These are phyloP conservation scores for Catostomus latipinnis DNA, from an alignment of 2,797 vertebrate species.

Conservation along the genomic window DNA sequence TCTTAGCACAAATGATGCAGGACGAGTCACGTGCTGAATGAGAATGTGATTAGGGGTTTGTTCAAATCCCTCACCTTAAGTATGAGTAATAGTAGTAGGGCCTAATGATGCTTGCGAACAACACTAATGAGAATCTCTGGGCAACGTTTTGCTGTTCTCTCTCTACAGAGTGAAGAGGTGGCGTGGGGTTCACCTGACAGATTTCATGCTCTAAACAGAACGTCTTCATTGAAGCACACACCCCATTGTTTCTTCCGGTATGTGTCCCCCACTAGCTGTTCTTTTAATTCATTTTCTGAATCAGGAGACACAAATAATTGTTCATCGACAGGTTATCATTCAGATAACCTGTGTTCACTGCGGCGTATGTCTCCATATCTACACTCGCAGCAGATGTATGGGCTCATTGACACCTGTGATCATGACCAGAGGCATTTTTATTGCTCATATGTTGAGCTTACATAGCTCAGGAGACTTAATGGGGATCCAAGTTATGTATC, in stretches of 20 bases:
- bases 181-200: background rate
- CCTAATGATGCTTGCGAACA: background rate
- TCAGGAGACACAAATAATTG: slow-evolving; percentile 10
- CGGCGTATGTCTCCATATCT: slow-evolving; percentile 1
- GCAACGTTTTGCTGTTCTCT: background rate
- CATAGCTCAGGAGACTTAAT: too few relatives aligned
- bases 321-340: slow-evolving; percentile 12
- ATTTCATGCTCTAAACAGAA: slow-evolving; percentile 15
- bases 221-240: background rate
- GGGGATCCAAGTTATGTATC: too few relatives aligned
- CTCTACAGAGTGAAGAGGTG: background rate
- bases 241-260: too few relatives aligned
- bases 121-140: background rate
- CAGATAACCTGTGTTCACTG: slow-evolving; percentile 11
- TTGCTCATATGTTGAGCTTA: background rate
- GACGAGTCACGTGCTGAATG: too few relatives aligned
- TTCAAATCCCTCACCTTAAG: too few relatives aligned
- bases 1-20: too few relatives aligned
- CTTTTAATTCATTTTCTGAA: slow-evolving; percentile 25
- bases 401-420: slow-evolving; percentile 5
- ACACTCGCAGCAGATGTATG: slow-evolving; percentile 8
- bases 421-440: background rate
- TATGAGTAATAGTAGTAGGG: background rate
- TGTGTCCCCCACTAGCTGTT: slow-evolving; percentile 14
- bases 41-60: too few relatives aligned